These are phyloP conservation scores for Drosophila kepulauana DNA, from an alignment of 1,140 invertebrate species.

Conservation along the genomic window DNA sequence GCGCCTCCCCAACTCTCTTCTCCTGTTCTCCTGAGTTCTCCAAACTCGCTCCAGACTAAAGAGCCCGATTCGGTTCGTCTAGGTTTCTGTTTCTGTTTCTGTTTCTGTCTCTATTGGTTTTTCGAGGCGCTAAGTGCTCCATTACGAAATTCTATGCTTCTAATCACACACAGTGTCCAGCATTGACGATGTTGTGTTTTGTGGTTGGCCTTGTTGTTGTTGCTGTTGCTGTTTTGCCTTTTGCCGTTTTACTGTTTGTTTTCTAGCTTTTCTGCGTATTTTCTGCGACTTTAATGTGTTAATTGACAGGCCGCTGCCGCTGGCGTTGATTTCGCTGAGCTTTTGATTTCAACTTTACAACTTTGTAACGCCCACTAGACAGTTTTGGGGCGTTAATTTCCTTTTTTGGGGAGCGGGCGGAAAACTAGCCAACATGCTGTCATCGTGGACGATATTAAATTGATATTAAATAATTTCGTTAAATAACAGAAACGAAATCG, in stretches of 20 bases:
- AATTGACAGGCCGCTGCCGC: constrained; percentile 72
- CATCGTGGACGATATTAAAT: neutral
- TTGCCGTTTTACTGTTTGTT: constrained; percentile 37
- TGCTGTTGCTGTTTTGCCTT: too few relatives aligned
- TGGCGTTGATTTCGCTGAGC: constrained; percentile 64
- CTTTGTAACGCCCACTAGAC: neutral
- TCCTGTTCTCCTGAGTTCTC: constrained; percentile 2
- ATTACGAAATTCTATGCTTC: constrained; percentile 83
- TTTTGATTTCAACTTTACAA: constrained; percentile 48
- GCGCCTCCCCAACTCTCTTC: neutral
- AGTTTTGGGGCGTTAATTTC: constrained; percentile 13
- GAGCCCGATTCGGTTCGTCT: neutral
- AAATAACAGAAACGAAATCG: neutral
- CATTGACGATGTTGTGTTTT: constrained; percentile 11
- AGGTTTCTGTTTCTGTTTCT: neutral
- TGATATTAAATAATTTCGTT: neutral
- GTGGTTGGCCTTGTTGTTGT: constrained; percentile 57
- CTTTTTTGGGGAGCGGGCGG: constrained; percentile 10
- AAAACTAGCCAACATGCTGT: neutral
- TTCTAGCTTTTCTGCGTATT: constrained; percentile 58
- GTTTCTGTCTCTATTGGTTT: constrained; percentile 8
- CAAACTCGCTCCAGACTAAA: constrained; percentile 5
- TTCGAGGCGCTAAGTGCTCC: constrained; percentile 69
- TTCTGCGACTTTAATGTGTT: constrained; percentile 78
- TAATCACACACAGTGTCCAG: constrained; percentile 54